A percentile compares a stretch with the other conserved stretches of the same genome.
Conservation (phyloP, 2,113 vertebrate genomes). For the Charina bottae region DNA sequence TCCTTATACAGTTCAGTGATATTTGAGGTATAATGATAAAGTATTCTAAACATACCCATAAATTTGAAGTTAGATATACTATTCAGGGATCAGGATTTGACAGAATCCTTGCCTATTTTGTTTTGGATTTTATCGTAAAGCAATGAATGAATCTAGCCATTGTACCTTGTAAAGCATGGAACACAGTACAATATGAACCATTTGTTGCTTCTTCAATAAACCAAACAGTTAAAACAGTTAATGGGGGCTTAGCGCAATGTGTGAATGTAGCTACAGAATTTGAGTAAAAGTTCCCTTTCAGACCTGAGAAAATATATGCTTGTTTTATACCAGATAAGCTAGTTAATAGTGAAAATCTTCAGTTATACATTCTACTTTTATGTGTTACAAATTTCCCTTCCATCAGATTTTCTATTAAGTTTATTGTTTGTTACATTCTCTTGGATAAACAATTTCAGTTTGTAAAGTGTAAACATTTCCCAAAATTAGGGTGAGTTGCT, state of each 20-base stretch:
- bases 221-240: not conserved
- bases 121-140: not conserved
- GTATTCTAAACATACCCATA: not conserved
- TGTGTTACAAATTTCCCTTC: not conserved
- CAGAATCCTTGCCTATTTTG: not conserved
- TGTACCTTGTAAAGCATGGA: not conserved
- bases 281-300: not conserved
- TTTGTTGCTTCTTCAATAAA: not conserved
- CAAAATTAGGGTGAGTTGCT: conserved; percentile 39
- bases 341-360: not conserved
- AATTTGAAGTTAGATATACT: not conserved
- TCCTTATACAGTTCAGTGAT: not conserved
- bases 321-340: not conserved
- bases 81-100: not conserved
- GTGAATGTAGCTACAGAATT: not conserved
- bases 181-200: not conserved
- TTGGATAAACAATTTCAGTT: conserved; percentile 42
- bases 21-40: not conserved
- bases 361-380: not conserved
- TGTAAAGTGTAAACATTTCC: conserved; percentile 36
- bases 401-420: not conserved
- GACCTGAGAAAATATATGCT: not conserved
- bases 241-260: not conserved
- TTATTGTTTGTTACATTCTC: not conserved
- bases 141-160: not conserved